phyloP scores from a whole-genome alignment of 2,797 vertebrate species.

The Tapirus indicus region DNA sequence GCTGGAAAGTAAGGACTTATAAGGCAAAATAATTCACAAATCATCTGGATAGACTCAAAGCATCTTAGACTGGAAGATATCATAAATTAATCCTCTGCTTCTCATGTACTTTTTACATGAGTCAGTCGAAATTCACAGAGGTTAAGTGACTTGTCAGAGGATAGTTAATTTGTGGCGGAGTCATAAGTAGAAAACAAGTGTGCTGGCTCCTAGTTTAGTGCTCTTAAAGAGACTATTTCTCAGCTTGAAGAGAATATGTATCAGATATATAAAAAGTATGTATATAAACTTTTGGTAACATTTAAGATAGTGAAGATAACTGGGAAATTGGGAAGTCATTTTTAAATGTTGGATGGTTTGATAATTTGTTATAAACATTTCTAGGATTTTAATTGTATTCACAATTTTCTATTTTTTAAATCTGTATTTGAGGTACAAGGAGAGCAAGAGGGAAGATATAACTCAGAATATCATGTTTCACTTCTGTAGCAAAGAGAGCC shows the following conservation, averaged over 20 bases:
- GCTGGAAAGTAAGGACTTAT: not conserved
- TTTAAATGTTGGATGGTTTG: not conserved
- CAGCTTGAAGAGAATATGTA: not conserved
- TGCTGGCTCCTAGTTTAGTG: not conserved
- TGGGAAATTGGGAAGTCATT: not conserved
- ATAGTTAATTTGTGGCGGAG: not conserved
- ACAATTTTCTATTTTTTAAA: not conserved
- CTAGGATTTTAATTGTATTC: not conserved
- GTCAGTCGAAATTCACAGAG: not conserved
- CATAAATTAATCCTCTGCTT: not conserved
- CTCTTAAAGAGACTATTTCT: not conserved
- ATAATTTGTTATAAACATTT: conserved; percentile 25
- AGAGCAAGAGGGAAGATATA: not conserved
- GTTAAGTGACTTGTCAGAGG: not conserved
- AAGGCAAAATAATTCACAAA: not conserved
- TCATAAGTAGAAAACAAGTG: not conserved
- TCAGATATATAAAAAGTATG: not conserved
- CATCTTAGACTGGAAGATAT: not conserved
- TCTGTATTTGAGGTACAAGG: not conserved
- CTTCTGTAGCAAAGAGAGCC: not conserved
- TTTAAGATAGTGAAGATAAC: not conserved
- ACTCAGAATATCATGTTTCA: not conserved
- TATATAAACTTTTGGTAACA: not conserved
- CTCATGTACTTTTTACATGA: not conserved
- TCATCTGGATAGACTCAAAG: not conserved